Percentiles rank a stretch among this genome's conserved stretches.
Conservation (phyloP, 1,140 invertebrate species). For the Lamellibrachia luymesi region DNA sequence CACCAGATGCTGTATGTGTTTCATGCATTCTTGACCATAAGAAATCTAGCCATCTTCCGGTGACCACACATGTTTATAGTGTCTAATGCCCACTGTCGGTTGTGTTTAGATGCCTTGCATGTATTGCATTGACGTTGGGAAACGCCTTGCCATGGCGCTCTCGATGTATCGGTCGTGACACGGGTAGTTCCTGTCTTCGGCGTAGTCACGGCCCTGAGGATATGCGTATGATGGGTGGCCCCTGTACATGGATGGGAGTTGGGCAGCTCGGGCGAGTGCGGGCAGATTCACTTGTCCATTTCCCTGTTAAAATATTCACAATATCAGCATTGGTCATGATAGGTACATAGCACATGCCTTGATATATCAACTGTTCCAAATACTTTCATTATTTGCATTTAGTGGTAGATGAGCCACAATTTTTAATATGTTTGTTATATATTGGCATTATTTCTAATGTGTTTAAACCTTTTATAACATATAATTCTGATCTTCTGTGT, state of each 20-base stretch:
- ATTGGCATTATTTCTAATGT: no score
- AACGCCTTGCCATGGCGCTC: background rate
- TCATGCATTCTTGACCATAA: background rate
- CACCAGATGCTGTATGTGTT: background rate
- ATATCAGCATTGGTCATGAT: no score
- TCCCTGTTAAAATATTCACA: slow-evolving; percentile 36
- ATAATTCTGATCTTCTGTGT: no score
- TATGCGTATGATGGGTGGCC: slow-evolving; percentile 55
- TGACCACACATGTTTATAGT: background rate
- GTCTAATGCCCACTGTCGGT: background rate
- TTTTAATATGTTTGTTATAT: no score
- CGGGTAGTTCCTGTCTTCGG: slow-evolving; percentile 47
- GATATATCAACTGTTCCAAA: no score
- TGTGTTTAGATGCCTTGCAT: background rate
- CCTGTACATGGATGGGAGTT: slow-evolving; percentile 52
- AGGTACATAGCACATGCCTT: no score
- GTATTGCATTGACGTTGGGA: background rate
- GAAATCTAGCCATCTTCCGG: background rate
- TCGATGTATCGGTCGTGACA: slow-evolving; percentile 28
- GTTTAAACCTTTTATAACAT: no score
- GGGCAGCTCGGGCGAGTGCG: slow-evolving; percentile 41
- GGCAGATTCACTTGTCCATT: slow-evolving; percentile 47
- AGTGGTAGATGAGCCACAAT: no score
- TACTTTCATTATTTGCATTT: no score
- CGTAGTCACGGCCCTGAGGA: slow-evolving; percentile 45